A percentile compares a stretch with the other conserved stretches of the same genome.
Conservation (phyloP, 2,797 vertebrate genomes). For the Phylloscopus collybita region DNA sequence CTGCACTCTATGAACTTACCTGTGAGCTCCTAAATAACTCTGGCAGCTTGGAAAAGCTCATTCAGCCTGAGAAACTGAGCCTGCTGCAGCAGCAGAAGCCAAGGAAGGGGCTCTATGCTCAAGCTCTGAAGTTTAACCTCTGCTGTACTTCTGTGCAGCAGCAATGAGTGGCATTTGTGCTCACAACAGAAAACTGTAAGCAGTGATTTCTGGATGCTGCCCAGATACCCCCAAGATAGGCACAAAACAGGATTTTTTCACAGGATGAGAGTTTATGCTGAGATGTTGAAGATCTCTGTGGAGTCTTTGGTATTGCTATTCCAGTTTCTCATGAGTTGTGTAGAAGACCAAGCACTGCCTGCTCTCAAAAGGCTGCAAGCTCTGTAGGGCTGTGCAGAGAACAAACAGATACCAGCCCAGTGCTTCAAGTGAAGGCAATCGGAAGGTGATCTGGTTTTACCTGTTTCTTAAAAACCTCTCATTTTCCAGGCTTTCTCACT, state of each 20-base stretch:
- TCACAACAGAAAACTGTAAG: not conserved
- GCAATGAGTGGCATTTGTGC: not conserved
- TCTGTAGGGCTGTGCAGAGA: not conserved
- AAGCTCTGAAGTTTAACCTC: not conserved
- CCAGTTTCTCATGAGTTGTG: not conserved
- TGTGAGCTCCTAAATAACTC: constrained; percentile 27
- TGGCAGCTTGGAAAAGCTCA: constrained; percentile 6
- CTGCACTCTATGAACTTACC: not conserved
- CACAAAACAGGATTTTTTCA: not conserved
- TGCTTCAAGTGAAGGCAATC: not conserved
- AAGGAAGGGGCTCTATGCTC: not conserved
- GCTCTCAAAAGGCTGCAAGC: not conserved
- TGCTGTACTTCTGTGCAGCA: not conserved
- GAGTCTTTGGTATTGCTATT: not conserved
- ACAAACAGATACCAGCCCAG: not conserved
- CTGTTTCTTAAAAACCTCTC: not conserved
- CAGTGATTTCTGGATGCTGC: not conserved
- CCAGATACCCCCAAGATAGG: not conserved
- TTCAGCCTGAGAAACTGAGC: not conserved
- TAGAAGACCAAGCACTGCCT: not conserved
- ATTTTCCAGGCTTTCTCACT: not conserved
- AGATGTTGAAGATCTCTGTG: not conserved
- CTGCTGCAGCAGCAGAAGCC: not conserved
- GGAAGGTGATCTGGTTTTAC: not conserved
- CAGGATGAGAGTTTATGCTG: not conserved